A percentile compares a stretch with the other conserved stretches of the same genome.
Evolutionary conservation across 2,113 vertebrate genomes (phyloP).

Genomic region (Coptodon bakossiorum): DNA sequence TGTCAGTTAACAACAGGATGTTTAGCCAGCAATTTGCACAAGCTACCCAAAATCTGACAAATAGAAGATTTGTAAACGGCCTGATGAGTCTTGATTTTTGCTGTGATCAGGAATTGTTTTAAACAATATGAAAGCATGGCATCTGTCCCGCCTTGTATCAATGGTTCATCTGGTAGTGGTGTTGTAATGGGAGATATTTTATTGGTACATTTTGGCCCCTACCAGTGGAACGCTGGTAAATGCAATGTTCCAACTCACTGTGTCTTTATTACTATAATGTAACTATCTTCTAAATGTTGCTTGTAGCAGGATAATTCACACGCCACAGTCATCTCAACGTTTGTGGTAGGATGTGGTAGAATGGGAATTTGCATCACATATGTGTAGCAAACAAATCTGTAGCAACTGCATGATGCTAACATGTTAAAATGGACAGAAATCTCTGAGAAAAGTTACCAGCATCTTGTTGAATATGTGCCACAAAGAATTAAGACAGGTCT

Average conservation of each 20-base stretch:
- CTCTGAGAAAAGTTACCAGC: neutral
- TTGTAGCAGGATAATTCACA: neutral
- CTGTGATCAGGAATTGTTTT: neutral
- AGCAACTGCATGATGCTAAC: neutral
- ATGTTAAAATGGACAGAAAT: neutral
- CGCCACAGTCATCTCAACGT: accelerated
- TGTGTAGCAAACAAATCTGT: neutral
- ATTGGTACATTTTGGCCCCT: neutral
- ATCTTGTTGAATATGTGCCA: neutral
- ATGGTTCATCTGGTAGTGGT: neutral
- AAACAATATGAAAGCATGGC: neutral
- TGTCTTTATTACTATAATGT: neutral
- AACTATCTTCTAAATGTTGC: neutral
- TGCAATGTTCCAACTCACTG: neutral
- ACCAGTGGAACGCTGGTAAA: neutral
- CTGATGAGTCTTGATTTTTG: neutral
- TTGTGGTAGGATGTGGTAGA: neutral
- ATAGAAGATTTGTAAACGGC: neutral
- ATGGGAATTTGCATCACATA: neutral
- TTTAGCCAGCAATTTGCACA: neutral
- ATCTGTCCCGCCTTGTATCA: neutral
- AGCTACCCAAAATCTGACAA: neutral
- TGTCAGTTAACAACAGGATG: neutral
- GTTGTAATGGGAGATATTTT: neutral
- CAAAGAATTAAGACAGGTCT: neutral